Base-by-base conservation (phyloP, 2,113 vertebrate species). In the Pseudonaja textilis region DNA sequence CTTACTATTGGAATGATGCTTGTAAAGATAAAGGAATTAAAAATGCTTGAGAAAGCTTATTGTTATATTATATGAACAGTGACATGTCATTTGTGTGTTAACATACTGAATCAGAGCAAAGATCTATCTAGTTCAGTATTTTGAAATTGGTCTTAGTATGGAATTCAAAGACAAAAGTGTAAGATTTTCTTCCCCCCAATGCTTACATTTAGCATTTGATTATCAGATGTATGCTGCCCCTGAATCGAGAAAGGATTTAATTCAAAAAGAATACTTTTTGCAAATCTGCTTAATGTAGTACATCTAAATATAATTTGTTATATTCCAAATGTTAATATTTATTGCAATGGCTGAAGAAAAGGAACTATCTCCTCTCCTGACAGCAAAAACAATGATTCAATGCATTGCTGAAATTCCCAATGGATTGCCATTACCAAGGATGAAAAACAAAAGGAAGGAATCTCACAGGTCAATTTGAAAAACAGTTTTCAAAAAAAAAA, bases 41-140 rank as follows among this genome's bases (percentile, higher is more conserved):
- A 86, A 94, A 81, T 81, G 94, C 93, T 92, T 87, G 34, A 93
- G 87, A 94, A 96, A 93, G 61, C 89, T 95, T 96, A 56, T n/a
- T 95, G 91, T 93, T 93, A 90, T 50, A 57, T 92, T 95, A 93
- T 34, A 56, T 59, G 87, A 69, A 45, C 91, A 74, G 52, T 4
- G 55, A 16, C 64, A 87, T 94, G 55, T 55, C 90, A 95, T 95
- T 91, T 93, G 91, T 93, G 59, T 64, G 94, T 93, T 90, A 7
- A 39, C 23, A 61, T 61, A 55, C 55, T 85, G 29, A 56, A 26
- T 59, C 88, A 50, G 39, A 92, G 29, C 54, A 89, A 59, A 59
- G 29, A 9, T 45, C 42, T 56, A 61, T 85, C 92, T 90, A 85
- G 29, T 52, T 85, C 74, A 39, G 8, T 11, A 52, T 86, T 59